Evolutionary conservation across 2,797 vertebrate species (phyloP).

Genomic region (Fistularia tabacaria): DNA sequence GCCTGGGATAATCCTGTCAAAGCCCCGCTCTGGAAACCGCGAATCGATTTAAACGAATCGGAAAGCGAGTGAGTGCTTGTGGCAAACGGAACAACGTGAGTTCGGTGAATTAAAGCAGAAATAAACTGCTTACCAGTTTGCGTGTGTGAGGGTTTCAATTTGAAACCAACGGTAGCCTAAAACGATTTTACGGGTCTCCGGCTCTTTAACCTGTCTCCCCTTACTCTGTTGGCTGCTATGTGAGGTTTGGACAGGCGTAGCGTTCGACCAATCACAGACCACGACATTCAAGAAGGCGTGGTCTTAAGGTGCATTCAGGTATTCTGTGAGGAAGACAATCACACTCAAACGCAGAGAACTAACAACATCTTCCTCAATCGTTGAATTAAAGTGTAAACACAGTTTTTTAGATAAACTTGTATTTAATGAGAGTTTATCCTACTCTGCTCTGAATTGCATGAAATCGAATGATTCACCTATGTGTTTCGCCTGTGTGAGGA

Average conservation of each 20-base stretch:
- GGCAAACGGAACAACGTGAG: not conserved
- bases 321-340: not conserved
- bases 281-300: not conserved
- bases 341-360: not conserved
- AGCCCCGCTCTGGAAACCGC: constrained; percentile 15
- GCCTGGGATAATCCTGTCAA: constrained; percentile 16
- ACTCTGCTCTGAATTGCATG: too few species aligned
- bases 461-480: too few species aligned
- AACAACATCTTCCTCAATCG: not conserved
- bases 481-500: too few species aligned
- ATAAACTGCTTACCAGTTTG: constrained; percentile 65
- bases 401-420: too few species aligned
- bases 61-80: not conserved
- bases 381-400: too few species aligned
- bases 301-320: constrained; percentile 14
- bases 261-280: constrained; percentile 44
- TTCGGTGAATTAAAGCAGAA: not conserved
- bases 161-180: constrained; percentile 40
- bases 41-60: constrained; percentile 12
- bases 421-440: too few species aligned
- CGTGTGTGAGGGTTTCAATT: constrained; percentile 47
- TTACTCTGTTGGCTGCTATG: constrained; percentile 16
- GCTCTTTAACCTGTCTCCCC: constrained; percentile 49
- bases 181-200: constrained; percentile 13
- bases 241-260: constrained; percentile 22